These are phyloP conservation scores for Tylochromis polylepis DNA, from an alignment of 2,113 vertebrate genomes.

Conservation along the genomic window DNA sequence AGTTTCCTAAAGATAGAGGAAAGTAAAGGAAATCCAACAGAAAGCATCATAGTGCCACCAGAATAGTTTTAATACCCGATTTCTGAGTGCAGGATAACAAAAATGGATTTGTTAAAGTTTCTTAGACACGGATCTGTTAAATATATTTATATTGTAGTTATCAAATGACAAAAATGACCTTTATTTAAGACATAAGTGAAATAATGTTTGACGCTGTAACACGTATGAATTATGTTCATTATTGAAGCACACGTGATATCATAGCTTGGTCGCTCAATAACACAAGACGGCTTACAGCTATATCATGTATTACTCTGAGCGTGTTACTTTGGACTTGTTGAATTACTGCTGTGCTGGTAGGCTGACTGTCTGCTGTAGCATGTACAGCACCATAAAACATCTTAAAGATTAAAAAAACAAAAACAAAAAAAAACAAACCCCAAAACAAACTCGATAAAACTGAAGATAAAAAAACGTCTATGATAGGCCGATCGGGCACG, in stretches of 20 bases:
- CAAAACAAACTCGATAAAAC: background rate
- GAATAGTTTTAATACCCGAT: background rate
- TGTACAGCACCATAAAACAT: background rate
- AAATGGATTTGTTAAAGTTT: no score
- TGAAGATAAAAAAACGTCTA: background rate
- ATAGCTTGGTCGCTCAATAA: background rate
- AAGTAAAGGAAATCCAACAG: background rate
- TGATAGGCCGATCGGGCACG: background rate
- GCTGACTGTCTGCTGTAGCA: background rate
- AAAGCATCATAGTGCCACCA: background rate
- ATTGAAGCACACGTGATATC: background rate
- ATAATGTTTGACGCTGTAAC: background rate
- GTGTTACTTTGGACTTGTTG: background rate
- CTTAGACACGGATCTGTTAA: background rate
- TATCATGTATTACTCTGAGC: background rate
- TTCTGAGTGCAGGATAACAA: background rate
- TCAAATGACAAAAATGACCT: background rate
- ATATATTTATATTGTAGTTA: no score
- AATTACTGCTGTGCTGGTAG: background rate
- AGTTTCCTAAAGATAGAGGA: background rate
- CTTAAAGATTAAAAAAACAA: background rate
- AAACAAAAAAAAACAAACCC: no score
- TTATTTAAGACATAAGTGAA: background rate
- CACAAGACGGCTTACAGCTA: background rate
- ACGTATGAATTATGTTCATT: background rate